phyloP scores from a whole-genome alignment of 2,797 vertebrate species.

The Fundulus diaphanus region DNA sequence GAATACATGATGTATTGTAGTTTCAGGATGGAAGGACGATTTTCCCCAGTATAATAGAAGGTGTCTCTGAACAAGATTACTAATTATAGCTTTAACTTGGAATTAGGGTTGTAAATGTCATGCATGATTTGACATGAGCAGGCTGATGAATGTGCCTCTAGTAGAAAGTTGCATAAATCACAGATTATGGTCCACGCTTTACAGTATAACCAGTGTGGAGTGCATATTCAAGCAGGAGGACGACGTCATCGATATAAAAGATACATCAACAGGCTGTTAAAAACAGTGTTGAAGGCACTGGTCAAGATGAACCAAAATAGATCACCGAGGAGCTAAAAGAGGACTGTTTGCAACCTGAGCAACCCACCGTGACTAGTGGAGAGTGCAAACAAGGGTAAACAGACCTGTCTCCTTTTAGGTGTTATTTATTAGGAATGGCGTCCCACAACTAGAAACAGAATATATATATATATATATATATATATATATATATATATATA shows the following conservation, averaged over 20 bases:
- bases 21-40: too few relatives aligned
- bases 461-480: too few relatives aligned
- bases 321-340: slow-evolving; percentile 23
- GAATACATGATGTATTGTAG: too few relatives aligned
- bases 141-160: too few relatives aligned
- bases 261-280: slow-evolving; percentile 9
- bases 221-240: background rate
- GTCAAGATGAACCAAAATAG: slow-evolving; percentile 39
- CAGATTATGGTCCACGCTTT: background rate
- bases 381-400: slow-evolving; percentile 1
- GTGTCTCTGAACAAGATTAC: too few relatives aligned
- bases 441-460: background rate
- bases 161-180: background rate
- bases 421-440: too few relatives aligned
- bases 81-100: background rate
- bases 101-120: background rate
- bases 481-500: too few relatives aligned
- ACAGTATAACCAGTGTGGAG: background rate
- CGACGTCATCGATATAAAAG: background rate
- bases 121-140: background rate
- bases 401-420: background rate
- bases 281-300: background rate
- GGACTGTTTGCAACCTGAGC: slow-evolving; percentile 32
- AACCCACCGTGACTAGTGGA: background rate
- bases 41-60: too few relatives aligned